Conservation (phyloP, 2,888 invertebrate species). For the Lasius fuliginosus region DNA sequence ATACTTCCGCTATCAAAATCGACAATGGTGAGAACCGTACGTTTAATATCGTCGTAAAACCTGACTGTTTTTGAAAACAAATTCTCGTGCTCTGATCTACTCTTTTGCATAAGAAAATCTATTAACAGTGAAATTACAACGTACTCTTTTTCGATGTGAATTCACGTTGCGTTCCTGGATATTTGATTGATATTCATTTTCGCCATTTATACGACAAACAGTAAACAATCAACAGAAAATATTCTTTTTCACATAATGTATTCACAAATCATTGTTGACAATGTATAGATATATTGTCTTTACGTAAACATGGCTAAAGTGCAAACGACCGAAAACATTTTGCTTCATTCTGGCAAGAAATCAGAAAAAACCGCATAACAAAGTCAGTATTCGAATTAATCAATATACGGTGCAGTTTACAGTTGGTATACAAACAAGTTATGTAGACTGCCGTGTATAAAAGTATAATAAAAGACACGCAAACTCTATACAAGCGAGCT, state of each 20-base stretch:
- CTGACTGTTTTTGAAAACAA: neutral
- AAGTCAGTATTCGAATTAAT: constrained; percentile 23
- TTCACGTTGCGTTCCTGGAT: neutral
- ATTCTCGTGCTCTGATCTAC: constrained; percentile 9
- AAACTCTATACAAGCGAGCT: neutral
- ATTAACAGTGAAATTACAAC: constrained; percentile 30
- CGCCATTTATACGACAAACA: neutral
- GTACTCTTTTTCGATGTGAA: neutral
- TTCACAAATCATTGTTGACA: constrained; percentile 9
- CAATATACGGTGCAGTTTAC: constrained; percentile 13
- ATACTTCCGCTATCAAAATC: constrained; percentile 10
- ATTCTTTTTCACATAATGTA: neutral
- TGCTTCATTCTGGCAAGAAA: constrained; percentile 5
- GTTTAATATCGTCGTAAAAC: constrained; percentile 31
- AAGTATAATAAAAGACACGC: constrained; percentile 32
- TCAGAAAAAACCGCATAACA: constrained; percentile 14
- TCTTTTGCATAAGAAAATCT: constrained; percentile 14
- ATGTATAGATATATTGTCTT: constrained; percentile 24
- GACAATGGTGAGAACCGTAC: neutral
- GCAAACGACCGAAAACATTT: constrained; percentile 7
- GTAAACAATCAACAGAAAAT: constrained; percentile 20
- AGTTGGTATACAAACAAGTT: neutral
- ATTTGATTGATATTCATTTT: neutral
- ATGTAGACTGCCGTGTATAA: neutral
- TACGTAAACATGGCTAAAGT: constrained; percentile 7